These are phyloP conservation scores for Auanema freiburgensis DNA, from an alignment of 2,888 invertebrate genomes.

Conservation along the genomic window DNA sequence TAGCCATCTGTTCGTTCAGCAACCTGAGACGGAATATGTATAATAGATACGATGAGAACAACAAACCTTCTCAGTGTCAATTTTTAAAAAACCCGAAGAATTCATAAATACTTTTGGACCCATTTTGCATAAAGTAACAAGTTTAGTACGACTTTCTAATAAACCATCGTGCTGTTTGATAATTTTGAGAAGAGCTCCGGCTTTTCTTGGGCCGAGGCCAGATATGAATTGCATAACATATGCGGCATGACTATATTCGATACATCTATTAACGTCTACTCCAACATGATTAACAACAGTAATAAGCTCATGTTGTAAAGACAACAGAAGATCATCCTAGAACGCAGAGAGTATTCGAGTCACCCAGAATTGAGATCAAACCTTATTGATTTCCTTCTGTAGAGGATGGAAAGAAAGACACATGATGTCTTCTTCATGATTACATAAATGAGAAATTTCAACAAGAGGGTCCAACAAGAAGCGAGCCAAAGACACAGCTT, in stretches of 20 bases:
- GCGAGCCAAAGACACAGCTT: slow-evolving; percentile 89
- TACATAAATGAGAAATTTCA: slow-evolving; percentile 93
- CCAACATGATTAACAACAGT: slow-evolving; percentile 86
- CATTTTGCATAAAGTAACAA: slow-evolving; percentile 93
- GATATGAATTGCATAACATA: slow-evolving; percentile 89
- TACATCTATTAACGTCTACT: slow-evolving; percentile 69
- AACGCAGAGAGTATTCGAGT: too few species aligned
- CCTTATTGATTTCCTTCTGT: slow-evolving; percentile 66
- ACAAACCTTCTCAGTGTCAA: slow-evolving; percentile 82
- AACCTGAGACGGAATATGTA: slow-evolving; percentile 68
- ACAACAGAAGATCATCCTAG: slow-evolving; percentile 79
- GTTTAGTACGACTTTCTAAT: slow-evolving; percentile 73
- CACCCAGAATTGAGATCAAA: too few species aligned
- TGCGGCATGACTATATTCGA: slow-evolving; percentile 83
- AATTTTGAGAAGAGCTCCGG: slow-evolving; percentile 68
- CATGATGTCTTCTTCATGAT: slow-evolving; percentile 91
- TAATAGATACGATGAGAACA: neutral
- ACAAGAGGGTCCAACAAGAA: slow-evolving; percentile 90
- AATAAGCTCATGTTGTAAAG: slow-evolving; percentile 82
- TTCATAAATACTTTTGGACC: slow-evolving; percentile 98
- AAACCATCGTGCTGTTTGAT: slow-evolving; percentile 53
- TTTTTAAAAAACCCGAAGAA: slow-evolving; percentile 97
- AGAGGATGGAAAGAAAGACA: slow-evolving; percentile 88
- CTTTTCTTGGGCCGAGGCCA: slow-evolving; percentile 93
- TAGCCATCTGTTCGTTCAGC: slow-evolving; percentile 58